Conservation (phyloP, 2,113 vertebrate species). For the Oncorhynchus clarkii region DNA sequence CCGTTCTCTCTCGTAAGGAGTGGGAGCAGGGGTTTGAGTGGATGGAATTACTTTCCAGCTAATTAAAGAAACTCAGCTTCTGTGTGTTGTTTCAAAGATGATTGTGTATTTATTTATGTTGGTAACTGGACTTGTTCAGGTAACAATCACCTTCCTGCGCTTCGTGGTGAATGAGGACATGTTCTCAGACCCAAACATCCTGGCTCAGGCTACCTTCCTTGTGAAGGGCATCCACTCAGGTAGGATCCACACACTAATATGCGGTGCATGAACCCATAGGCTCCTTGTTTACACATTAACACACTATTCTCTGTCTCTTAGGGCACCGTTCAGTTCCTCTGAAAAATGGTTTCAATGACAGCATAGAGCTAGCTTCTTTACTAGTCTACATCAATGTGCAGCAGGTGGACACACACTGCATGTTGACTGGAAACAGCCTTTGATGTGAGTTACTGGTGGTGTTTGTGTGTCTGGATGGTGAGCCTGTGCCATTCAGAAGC, state of each 20-base stretch:
- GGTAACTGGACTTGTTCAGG: constrained; percentile 65
- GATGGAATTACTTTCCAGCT: not conserved
- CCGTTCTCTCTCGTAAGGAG: constrained; percentile 75
- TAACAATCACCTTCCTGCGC: constrained; percentile 91
- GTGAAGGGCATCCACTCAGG: constrained; percentile 91
- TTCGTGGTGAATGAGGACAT: constrained; percentile 97
- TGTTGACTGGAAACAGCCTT: not conserved
- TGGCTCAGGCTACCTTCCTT: constrained; percentile 92
- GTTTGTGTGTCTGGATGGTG: not conserved
- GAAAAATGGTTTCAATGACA: constrained; percentile 90
- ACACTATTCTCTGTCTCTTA: constrained; percentile 41
- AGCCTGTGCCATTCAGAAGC: constrained; percentile 66
- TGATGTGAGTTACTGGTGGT: not conserved
- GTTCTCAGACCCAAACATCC: constrained; percentile 98
- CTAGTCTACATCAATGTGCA: constrained; percentile 85
- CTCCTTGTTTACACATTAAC: not conserved
- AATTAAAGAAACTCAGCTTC: not conserved
- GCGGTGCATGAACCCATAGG: too few species aligned
- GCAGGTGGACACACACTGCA: constrained; percentile 60
- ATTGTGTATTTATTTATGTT: not conserved
- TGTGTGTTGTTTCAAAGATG: not conserved
- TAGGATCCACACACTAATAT: constrained; percentile 50
- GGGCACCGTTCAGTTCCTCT: constrained; percentile 91
- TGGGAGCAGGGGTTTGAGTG: not conserved
- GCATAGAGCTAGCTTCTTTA: constrained; percentile 88